Conservation (phyloP, 2,797 vertebrate species). For the Cichlasoma orientale region DNA sequence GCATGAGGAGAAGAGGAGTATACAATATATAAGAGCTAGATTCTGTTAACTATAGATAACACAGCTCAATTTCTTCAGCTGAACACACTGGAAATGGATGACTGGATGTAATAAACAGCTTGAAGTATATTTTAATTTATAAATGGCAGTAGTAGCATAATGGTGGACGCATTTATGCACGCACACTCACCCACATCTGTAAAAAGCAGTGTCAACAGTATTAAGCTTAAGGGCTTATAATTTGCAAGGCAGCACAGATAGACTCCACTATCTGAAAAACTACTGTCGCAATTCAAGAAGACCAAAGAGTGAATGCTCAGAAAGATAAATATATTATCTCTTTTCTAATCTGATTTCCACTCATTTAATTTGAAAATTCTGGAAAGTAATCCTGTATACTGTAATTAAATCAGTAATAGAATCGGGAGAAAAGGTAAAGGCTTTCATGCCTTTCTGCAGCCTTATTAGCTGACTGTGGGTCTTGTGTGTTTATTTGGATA, state of each 20-base stretch:
- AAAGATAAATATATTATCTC: neutral
- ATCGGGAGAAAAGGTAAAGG: neutral
- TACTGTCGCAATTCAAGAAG: neutral
- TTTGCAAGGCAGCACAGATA: neutral
- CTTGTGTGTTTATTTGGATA: neutral
- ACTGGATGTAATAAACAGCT: neutral
- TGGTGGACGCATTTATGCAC: neutral
- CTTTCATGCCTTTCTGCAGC: neutral
- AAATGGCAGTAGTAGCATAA: neutral
- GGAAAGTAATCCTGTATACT: neutral
- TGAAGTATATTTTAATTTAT: neutral
- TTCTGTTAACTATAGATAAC: neutral
- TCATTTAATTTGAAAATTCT: neutral
- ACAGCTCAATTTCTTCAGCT: neutral
- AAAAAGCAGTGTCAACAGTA: neutral
- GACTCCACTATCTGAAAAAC: neutral
- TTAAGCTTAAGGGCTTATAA: neutral
- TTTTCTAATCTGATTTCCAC: neutral
- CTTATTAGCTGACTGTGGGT: neutral
- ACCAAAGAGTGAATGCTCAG: neutral
- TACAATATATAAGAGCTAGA: neutral
- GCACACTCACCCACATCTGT: neutral
- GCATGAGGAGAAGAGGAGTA: neutral
- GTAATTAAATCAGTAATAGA: neutral
- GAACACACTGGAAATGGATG: neutral